Evolutionary conservation across 2,113 vertebrate genomes (phyloP).

Genomic region (human (Homo sapiens)): DNA sequence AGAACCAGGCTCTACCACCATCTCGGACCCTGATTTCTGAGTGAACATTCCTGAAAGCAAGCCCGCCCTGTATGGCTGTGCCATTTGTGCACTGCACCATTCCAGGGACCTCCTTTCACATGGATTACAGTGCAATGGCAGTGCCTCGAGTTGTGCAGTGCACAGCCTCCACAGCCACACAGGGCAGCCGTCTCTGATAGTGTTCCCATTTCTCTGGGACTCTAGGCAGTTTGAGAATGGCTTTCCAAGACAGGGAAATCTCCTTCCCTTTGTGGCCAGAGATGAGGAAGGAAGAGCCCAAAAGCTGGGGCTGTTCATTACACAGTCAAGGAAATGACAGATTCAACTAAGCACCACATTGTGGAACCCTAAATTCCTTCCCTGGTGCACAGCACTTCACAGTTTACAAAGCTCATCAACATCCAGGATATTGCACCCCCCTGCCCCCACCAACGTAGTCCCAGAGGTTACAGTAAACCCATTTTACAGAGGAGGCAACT

Average conservation of each 20-base stretch:
- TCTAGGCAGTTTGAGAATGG: not conserved
- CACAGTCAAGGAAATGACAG: not conserved
- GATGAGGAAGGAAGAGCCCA: not conserved
- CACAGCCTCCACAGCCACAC: not conserved
- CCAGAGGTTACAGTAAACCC: not conserved
- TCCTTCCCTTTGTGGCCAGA: not conserved
- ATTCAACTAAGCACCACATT: not conserved
- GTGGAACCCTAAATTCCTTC: not conserved
- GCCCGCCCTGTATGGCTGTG: accelerated
- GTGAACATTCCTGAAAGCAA: not conserved
- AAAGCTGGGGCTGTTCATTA: not conserved
- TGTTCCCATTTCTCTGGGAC: not conserved
- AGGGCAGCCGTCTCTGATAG: not conserved
- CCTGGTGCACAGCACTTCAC: not conserved
- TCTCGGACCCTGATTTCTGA: not conserved
- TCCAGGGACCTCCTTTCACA: not conserved
- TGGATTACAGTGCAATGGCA: accelerated
- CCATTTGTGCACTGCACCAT: accelerated
- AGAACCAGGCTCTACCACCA: not conserved
- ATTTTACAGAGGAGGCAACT: not conserved
- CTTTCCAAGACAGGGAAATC: not conserved
- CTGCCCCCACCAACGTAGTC: not conserved
- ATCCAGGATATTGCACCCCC: not conserved
- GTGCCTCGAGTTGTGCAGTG: not conserved
- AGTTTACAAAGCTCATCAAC: not conserved